These are phyloP conservation scores for Tachina fera DNA, from an alignment of 2,888 invertebrate species.

Conservation along the genomic window DNA sequence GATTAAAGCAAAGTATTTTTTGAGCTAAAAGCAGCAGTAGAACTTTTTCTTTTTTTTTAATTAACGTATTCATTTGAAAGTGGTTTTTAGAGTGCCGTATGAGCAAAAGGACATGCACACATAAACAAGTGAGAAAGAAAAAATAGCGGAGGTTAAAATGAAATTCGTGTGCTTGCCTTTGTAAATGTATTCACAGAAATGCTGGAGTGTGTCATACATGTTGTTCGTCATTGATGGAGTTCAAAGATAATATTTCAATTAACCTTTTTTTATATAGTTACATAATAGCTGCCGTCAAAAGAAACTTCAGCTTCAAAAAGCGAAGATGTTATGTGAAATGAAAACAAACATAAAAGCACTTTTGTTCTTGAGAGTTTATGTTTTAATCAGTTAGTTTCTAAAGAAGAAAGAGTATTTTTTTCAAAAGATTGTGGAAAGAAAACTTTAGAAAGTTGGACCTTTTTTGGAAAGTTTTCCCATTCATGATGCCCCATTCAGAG, in stretches of 20 bases:
- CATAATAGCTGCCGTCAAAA: conserved; percentile 32
- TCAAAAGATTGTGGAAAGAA: too few relatives aligned
- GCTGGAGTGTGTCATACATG: background rate
- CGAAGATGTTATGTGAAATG: background rate
- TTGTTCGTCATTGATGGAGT: conserved; percentile 52
- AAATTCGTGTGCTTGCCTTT: conserved; percentile 5
- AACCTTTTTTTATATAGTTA: conserved; percentile 59
- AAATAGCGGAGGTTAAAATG: background rate
- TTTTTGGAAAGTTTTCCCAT: too few relatives aligned
- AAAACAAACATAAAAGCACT: background rate
- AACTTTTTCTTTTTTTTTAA: conserved; percentile 11
- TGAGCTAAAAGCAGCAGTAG: conserved; percentile 2
- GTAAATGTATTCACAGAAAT: background rate
- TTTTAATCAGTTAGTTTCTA: background rate
- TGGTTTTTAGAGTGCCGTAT: conserved; percentile 30
- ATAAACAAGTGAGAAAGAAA: background rate
- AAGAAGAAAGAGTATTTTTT: background rate
- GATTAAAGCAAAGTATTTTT: conserved; percentile 57
- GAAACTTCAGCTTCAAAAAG: background rate
- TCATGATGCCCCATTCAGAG: too few relatives aligned
- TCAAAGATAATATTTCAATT: conserved; percentile 69
- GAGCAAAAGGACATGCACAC: conserved; percentile 7
- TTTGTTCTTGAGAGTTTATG: background rate
- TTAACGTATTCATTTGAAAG: conserved; percentile 64
- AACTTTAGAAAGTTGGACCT: too few relatives aligned